Base-by-base conservation (phyloP, 2,113 vertebrate genomes). In the Loxodonta africana region DNA sequence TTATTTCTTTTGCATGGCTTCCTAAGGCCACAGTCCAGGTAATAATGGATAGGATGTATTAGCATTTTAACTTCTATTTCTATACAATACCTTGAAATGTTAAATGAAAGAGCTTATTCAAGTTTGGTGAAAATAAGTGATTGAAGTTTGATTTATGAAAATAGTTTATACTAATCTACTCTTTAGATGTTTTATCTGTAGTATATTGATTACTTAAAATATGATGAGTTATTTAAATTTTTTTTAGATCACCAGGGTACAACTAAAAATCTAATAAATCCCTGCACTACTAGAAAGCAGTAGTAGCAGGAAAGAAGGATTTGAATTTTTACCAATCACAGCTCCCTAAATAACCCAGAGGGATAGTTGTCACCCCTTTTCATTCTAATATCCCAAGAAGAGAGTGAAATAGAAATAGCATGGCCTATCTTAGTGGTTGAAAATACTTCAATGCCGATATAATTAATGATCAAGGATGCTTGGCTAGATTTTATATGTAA, bases 1-100 rank as follows among this genome's bases (percentile, higher is more conserved):
- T 99, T 98, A 99, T 99, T 95, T 98, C 99, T 23, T 96, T 99
- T 97, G 99, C 99, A 33, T 99, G 99, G 99, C 98, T 99, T 95
- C 99, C 99, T 1, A 99, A 99, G 98, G 99, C 99, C 71, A 99
- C 99, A 46, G 99, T 99, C 1, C 99, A 99, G 99, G 99, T 99
- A 98, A 96, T 74, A 26, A 60, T 73, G 37, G 5, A 41, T 26
- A 51, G 37, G 33, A 85, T 5, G 48, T 33, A 33, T 51, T 57
- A 65, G n/a, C 37, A 94, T 41, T 60, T 0, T 86, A 92, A 57
- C 9, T 94, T 53, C 62, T 26, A 23, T 73, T 91, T 93, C 62
- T 94, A 1, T 51, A 20, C 77, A 44, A 48, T 33, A 26, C 8
- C 74, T 81, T 76, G 6, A 90, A 71, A 86, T 92, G 88, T 46